A percentile compares a stretch with the other conserved stretches of the same genome.
Evolutionary conservation across 1,140 invertebrate genomes (phyloP).

Genomic region (Tribolium madens): DNA sequence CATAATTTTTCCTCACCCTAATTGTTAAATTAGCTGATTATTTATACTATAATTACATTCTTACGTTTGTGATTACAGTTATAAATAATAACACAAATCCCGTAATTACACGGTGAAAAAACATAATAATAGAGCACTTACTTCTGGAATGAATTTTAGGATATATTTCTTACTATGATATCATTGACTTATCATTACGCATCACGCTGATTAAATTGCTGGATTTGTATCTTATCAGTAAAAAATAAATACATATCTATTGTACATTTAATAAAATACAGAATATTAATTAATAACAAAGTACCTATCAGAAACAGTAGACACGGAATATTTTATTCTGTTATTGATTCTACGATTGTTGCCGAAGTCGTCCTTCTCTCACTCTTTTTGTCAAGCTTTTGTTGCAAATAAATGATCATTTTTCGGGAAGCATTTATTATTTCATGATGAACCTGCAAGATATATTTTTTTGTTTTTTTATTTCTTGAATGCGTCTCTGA

Average conservation of each 20-base stretch:
- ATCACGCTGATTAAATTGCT: background rate
- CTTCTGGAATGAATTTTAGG: background rate
- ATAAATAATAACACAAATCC: background rate
- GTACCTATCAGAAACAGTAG: too few species aligned
- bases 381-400: too few species aligned
- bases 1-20: constrained; percentile 35
- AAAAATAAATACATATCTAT: background rate
- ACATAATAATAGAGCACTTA: background rate
- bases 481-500: too few species aligned
- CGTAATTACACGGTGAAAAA: background rate
- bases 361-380: too few species aligned
- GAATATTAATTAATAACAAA: background rate
- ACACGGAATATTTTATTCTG: too few species aligned
- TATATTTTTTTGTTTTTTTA: too few species aligned
- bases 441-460: too few species aligned
- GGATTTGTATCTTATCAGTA: background rate
- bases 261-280: background rate
- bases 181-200: background rate
- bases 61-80: background rate
- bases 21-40: background rate
- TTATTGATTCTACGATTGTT: too few species aligned
- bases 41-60: background rate
- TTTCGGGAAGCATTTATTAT: too few species aligned
- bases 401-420: too few species aligned
- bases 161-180: background rate